Evolutionary conservation across 2,797 vertebrate genomes (phyloP), one percentile per base, ranked within the genome.

Genomic region (Spinus olivaceus): DNA sequence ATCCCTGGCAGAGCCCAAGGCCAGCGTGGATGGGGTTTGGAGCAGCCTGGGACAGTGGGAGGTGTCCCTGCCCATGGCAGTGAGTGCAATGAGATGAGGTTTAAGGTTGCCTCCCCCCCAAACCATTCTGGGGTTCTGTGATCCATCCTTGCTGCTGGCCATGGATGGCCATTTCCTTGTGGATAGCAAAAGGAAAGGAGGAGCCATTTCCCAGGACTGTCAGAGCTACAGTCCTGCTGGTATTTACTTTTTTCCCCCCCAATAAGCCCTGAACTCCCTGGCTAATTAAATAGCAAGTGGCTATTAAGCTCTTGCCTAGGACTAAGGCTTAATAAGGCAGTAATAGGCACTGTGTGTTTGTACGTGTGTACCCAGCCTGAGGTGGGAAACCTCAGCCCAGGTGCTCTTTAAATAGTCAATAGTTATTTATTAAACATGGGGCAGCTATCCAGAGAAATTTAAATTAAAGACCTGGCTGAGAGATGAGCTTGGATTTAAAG

Each of bases 351-450:
- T 53, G 73, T 81, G 91, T 61, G 20, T 90, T 86, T 59, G 64
- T 39, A 92, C 19, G 24, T 19, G 37, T 91, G 93, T 44, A 78
- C 69, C 80, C 90, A 90, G 92, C 91, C 93, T 28, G 46, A 81
- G 92, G 94, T 91, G 92, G 85, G 61, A 81, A 90, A 90, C 90
- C 67, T 95, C 91, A 79, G 12, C 84, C 83, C 72, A 81, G 86
- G 61, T 91, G 84, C 95, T 94, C 94, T 92, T 88, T 86, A 92
- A 96, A 83, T 67, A 94, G 95, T 96, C 95, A 79, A 92, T 74
- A 74, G 84, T 77, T 90, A 93, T 97, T 97, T 96, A 93, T 96
- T 93, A 93, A 88, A 81, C 33, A 59, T 54, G 53, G 67, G 86
- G 72, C 81, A 87, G 84, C 95, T 95, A 60, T 92, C 93, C 90